Base-by-base conservation (phyloP, 2,113 vertebrate species). In the Gambusia holbrooki region DNA sequence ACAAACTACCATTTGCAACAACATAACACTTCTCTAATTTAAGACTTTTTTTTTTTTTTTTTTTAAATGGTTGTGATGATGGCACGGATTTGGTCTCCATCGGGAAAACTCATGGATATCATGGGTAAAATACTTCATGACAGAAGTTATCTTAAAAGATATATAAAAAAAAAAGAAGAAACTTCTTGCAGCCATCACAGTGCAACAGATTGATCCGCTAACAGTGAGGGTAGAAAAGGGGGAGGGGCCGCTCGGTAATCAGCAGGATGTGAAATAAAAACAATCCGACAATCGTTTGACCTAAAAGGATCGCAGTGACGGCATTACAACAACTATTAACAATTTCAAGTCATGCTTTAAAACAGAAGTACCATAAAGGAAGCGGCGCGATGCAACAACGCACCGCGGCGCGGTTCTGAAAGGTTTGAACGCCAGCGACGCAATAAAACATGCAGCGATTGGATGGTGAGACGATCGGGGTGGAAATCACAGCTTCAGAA, bases 401-500 rank as follows among this genome's bases (percentile, higher is more conserved):
- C 92, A 93, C 91, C 90, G 10, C 86, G 70, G 64, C n/a, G 68
- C 77, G 72, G 28, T 67, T 67, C 63, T 73, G 30, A 25, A 69
- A 40, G 54, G 54, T 30, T 69, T 82, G n/a, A 61, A 69, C 32
- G 60, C 10, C 51, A 66, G 68, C 13, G 22, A 74, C 66, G 54
- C 60, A 33, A 70, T 30, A 62, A 32, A 74, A 80, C 73, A 69
- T 79, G 84, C 71, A 45, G 32, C 37, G n/a, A 79, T 71, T 30
- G 58, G 30, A 61, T 77, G 58, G 54, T 11, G 58, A 74, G 28
- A 70, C 79, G 29, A 66, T 42, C 76, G 71, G 33, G 54, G 67
- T 77, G 70, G 76, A 83, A 79, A 87, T 95, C 93, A 94, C 93
- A 94, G 93, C 91, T 94, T 94, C 82, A 86, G 78, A 80, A 90